Conservation (phyloP, 2,888 invertebrate species). For the Nebria salina region DNA sequence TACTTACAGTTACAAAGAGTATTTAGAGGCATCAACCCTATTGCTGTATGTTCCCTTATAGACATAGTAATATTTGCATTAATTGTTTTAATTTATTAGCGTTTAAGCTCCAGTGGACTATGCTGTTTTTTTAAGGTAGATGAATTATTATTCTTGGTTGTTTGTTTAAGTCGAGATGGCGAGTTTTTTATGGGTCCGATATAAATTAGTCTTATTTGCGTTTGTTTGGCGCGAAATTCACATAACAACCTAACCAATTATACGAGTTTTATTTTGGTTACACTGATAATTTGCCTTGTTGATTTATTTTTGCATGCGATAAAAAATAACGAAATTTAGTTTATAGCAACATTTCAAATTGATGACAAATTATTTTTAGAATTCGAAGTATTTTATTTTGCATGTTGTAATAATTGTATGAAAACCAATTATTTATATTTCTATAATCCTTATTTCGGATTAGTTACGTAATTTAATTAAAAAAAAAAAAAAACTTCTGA, state of each 20-base stretch:
- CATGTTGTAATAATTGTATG: too few relatives aligned
- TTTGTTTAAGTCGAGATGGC: neutral
- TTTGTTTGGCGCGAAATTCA: conserved; percentile 15
- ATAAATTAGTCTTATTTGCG: conserved; percentile 34
- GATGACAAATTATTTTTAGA: neutral
- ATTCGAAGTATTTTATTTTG: too few relatives aligned
- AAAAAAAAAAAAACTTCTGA: too few relatives aligned
- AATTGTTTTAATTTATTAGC: neutral
- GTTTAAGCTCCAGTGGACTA: neutral
- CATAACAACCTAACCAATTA: conserved; percentile 5
- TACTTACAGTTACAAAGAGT: too few relatives aligned
- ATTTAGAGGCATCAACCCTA: too few relatives aligned
- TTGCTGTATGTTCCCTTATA: too few relatives aligned
- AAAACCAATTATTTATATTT: too few relatives aligned
- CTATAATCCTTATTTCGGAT: too few relatives aligned
- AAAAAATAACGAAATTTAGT: conserved; percentile 32
- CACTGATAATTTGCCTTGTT: neutral
- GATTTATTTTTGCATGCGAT: conserved; percentile 30
- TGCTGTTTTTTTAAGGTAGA: neutral
- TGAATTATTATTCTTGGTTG: neutral
- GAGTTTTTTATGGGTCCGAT: neutral
- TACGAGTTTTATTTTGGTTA: conserved; percentile 13
- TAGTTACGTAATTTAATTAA: too few relatives aligned
- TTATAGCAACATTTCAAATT: neutral
- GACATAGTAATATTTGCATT: too few relatives aligned